phyloP scores from a whole-genome alignment of 2,888 invertebrate genomes.

The Lordiphosa andalusiaca region DNA sequence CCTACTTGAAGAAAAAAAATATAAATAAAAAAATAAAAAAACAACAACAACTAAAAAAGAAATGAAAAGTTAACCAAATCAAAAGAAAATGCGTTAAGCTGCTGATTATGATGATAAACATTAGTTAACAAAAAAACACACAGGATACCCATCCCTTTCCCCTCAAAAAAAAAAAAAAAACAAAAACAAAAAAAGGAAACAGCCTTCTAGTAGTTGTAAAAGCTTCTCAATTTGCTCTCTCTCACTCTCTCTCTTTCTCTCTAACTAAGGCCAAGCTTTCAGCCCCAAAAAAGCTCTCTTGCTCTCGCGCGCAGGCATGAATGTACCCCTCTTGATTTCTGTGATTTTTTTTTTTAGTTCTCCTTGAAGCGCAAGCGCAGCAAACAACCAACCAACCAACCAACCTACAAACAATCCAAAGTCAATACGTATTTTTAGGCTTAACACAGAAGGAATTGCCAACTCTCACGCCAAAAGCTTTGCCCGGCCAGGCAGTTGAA shows the following conservation, averaged over 20 bases:
- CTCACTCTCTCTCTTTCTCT: constrained; percentile 18
- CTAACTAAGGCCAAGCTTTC: constrained; percentile 28
- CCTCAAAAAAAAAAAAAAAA: constrained; percentile 7
- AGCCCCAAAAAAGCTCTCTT: constrained; percentile 37
- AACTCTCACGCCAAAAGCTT: constrained; percentile 60
- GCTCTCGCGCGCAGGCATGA: constrained; percentile 27
- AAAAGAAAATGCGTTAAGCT: constrained; percentile 20
- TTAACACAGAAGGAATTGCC: constrained; percentile 62
- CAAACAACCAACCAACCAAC: constrained; percentile 30
- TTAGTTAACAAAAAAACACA: constrained; percentile 48
- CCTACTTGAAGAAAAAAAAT: constrained; percentile 34
- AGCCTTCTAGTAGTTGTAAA: constrained; percentile 46
- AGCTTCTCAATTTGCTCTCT: constrained; percentile 47
- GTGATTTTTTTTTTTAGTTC: constrained; percentile 43
- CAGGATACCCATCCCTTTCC: not conserved
- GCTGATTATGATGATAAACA: constrained; percentile 63
- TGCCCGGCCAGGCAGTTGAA: constrained; percentile 51
- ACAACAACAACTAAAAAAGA: too few relatives aligned
- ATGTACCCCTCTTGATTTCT: constrained; percentile 23
- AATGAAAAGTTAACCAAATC: too few relatives aligned
- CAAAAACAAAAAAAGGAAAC: too few relatives aligned
- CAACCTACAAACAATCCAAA: constrained; percentile 75
- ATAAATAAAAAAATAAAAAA: too few relatives aligned
- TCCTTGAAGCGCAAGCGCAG: constrained; percentile 44
- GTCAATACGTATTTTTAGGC: constrained; percentile 81